Percentiles rank a stretch among this genome's conserved stretches.
These are phyloP conservation scores for Akabosia matsudoensis DNA, from an alignment of 1,140 invertebrate genomes.

Conservation along the genomic window DNA sequence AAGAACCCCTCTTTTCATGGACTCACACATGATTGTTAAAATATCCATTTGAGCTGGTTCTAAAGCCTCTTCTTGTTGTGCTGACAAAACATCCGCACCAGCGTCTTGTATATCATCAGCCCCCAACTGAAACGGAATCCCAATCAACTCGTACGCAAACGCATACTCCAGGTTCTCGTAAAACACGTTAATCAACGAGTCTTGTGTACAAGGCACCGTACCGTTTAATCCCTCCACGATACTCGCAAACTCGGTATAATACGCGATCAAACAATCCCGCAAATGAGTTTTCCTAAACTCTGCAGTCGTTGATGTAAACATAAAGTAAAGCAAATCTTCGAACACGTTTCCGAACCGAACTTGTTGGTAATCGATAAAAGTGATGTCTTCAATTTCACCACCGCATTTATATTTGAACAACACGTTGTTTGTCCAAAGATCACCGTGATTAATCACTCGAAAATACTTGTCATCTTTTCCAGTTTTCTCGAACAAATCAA, in stretches of 20 bases:
- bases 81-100: background rate
- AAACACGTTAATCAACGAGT: background rate
- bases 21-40: background rate
- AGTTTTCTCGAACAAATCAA: background rate
- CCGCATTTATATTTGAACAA: conserved; percentile 55
- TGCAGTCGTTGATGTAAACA: conserved; percentile 36
- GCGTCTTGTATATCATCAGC: background rate
- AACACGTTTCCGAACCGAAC: conserved; percentile 37
- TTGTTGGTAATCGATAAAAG: conserved; percentile 41
- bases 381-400: conserved; percentile 48
- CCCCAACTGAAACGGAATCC: background rate
- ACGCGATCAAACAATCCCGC: background rate
- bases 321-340: conserved; percentile 38
- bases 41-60: background rate
- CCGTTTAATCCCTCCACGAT: background rate
- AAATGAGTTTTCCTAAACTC: conserved; percentile 20
- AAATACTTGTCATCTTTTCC: conserved; percentile 31
- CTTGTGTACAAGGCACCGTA: background rate
- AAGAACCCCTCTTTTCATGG: background rate
- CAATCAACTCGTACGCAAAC: background rate
- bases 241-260: background rate
- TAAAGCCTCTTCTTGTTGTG: background rate
- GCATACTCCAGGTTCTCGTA: conserved; percentile 9
- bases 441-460: conserved; percentile 55
- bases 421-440: conserved; percentile 52